Evolutionary conservation across 2,797 vertebrate genomes (phyloP).

Genomic region (Onychomys leucogaster): DNA sequence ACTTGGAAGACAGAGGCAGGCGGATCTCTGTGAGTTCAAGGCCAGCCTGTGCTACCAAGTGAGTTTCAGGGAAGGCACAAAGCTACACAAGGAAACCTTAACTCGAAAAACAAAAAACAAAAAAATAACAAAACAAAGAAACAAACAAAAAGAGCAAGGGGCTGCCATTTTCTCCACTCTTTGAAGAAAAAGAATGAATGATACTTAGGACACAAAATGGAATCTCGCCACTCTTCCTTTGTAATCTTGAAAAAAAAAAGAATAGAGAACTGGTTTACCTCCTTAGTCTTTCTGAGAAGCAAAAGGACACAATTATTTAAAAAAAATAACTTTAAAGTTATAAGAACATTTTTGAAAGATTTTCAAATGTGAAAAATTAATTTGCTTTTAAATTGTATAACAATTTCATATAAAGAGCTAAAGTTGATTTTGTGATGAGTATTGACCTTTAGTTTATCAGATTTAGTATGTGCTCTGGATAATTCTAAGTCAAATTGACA

Average conservation of each 20-base stretch:
- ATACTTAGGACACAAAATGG: neutral
- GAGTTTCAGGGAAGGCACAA: too few species aligned
- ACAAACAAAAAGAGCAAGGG: too few species aligned
- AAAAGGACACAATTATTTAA: neutral
- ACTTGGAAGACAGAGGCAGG: too few species aligned
- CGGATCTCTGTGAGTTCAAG: too few species aligned
- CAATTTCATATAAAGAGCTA: neutral
- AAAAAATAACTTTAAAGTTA: neutral
- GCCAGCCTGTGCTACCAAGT: too few species aligned
- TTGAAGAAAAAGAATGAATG: neutral
- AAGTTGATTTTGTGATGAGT: neutral
- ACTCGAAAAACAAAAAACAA: too few species aligned
- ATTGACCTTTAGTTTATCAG: neutral
- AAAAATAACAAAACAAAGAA: too few species aligned
- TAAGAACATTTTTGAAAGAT: neutral
- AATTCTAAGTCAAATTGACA: neutral
- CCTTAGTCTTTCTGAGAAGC: neutral
- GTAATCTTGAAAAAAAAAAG: neutral
- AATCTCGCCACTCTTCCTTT: neutral
- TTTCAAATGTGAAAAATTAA: neutral
- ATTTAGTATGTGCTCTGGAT: neutral
- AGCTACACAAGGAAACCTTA: too few species aligned
- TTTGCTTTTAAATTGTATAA: too few species aligned
- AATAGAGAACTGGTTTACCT: neutral
- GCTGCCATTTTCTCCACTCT: neutral